A percentile compares a stretch with the other conserved stretches of the same genome.
phyloP scores from a whole-genome alignment of 1,140 invertebrate genomes.

The Sarcophaga bullata region DNA sequence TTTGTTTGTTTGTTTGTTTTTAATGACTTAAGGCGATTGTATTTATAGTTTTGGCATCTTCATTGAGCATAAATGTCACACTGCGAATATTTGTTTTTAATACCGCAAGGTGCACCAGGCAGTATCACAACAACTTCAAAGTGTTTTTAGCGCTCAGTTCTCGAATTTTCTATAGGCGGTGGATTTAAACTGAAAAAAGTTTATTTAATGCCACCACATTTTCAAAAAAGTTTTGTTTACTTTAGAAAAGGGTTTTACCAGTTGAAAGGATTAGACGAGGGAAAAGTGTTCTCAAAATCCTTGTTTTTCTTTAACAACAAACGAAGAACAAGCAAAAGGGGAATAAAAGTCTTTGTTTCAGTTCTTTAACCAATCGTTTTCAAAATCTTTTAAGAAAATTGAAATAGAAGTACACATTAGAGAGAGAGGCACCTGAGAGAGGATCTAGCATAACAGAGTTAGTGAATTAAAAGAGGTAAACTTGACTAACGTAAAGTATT shows the following conservation, averaged over 20 bases:
- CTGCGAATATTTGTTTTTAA: not conserved
- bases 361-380: no score
- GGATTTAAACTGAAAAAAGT: not conserved
- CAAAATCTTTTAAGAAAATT: no score
- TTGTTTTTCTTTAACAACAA: no score
- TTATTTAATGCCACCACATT: constrained; percentile 30
- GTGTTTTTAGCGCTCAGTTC: not conserved
- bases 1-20: not conserved
- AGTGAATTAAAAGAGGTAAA: no score
- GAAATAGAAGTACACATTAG: no score
- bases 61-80: not conserved
- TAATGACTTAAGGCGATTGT: constrained; percentile 45
- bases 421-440: no score
- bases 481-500: no score
- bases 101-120: constrained; percentile 22
- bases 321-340: no score
- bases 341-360: no score
- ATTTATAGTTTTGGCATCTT: constrained; percentile 5
- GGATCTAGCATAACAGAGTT: no score
- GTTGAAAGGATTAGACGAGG: no score
- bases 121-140: not conserved
- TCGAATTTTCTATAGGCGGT: not conserved
- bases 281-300: no score
- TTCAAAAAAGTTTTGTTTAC: not conserved
- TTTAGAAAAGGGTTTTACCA: not conserved